Base-by-base conservation (phyloP, 2,797 vertebrate genomes). In the Neosalanx taihuensis region DNA sequence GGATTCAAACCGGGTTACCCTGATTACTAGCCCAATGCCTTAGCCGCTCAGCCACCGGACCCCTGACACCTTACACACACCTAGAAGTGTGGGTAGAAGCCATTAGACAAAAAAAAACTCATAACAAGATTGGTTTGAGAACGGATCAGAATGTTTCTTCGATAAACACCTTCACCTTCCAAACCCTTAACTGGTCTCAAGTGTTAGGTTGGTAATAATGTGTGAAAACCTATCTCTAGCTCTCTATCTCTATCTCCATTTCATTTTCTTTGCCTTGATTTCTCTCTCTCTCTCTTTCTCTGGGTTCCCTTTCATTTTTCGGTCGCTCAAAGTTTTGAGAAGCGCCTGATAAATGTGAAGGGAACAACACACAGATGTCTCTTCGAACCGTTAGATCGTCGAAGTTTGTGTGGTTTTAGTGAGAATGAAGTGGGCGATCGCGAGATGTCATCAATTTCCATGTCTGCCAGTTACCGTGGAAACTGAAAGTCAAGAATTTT, bases 391-490 rank as follows among this genome's bases (percentile, higher is more conserved):
- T 51, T 37, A 73, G 82, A 75, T 41, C 18, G n/a, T 79, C 82
- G 82, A 72, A 71, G 70, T 58, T 89, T 85, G 85, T 81, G 82
- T 58, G 67, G 83, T 87, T 87, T 88, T 84, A 85, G 80, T 79
- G 80, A 80, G 79, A 81, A 88, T 77, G 82, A 89, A 88, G 85
- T 90, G 88, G 90, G 88, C 82, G 88, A 91, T 89, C 84, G 84
- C 82, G 78, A 89, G 85, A 89, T 88, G 84, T 88, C 88, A 89
- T 91, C 88, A 89, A 87, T 90, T 90, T 85, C 86, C 84, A 86
- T 88, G 86, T 87, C 87, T 83, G 84, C 85, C 82, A 81, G 90
- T 93, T 92, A 89, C 91, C 89, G 89, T 70, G 89, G 92, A 88
- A 93, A 92, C 91, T 80, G 84, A 88, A 89, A 53, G 86, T 81